phyloP scores from a whole-genome alignment of 2,113 vertebrate species.

The Chinchilla lanigera region DNA sequence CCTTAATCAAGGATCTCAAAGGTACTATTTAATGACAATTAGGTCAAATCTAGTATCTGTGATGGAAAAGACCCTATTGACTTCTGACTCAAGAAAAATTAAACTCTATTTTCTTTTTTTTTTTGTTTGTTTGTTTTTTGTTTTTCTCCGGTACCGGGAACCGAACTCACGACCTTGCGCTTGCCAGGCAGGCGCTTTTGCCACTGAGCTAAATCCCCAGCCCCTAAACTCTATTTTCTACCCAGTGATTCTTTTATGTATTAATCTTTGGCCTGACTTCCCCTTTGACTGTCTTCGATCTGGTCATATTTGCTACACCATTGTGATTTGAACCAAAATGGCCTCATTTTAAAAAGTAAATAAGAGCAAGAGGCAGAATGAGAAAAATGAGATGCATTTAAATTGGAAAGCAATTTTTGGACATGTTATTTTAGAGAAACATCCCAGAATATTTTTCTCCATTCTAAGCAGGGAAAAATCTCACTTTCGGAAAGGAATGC shows the following conservation, averaged over 20 bases:
- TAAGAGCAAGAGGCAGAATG: neutral
- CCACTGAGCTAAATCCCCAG: no score
- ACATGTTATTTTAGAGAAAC: neutral
- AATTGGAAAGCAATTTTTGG: neutral
- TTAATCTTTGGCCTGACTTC: neutral
- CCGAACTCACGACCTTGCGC: no score
- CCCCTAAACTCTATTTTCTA: neutral
- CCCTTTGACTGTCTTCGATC: neutral
- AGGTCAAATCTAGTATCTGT: neutral
- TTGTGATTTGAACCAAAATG: neutral
- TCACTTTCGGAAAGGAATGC: neutral
- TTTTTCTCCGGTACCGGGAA: no score
- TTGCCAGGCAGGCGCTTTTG: no score
- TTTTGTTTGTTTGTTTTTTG: no score
- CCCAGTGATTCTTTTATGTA: neutral
- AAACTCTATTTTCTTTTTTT: neutral
- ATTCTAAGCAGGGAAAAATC: neutral
- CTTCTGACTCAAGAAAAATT: neutral
- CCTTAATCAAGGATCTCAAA: neutral
- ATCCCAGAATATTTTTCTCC: neutral
- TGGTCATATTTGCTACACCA: neutral
- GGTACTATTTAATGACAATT: neutral
- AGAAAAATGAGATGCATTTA: neutral
- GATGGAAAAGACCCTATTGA: neutral
- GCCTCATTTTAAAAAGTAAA: conserved; percentile 14